Base-by-base conservation (phyloP, 2,797 vertebrate species). In the Manis crassicaudata region DNA sequence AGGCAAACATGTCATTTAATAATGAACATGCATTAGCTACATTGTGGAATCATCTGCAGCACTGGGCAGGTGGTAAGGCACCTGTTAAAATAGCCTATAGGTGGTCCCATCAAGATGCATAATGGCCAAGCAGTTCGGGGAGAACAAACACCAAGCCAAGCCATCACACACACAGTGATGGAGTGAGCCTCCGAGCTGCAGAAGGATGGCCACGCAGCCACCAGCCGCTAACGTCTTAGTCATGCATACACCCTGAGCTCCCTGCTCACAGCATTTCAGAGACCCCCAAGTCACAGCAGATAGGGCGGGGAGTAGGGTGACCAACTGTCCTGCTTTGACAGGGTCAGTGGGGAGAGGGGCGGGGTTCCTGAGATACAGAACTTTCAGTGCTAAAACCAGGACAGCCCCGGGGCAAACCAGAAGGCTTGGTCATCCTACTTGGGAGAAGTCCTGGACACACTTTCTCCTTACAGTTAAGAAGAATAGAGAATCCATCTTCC, bases 11-110 rank as follows among this genome's bases (percentile, higher is more conserved):
- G 91, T 76, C 97, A 96, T 85, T 90, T 98, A 97, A 98, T 98
- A 97, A 98, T 98, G 98, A 96, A 98, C 97, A 97, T 68, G 70
- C 94, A 95, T 98, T 97, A 96, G 93, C 91, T 97, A 96, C 97
- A 98, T 92, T 92, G 95, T 93, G 46, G 86, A 94, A 96, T 98
- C 92, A 90, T 92, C 97, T 95, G 91, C 43, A 79, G 93, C 84
- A 94, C 43, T 76, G 63, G 97, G 97, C 97, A 98, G 97, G 97
- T 95, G 96, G 97, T 88, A 97, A 97, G 70, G 91, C 88, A 98
- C 95, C 97, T 98, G 96, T 96, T 97, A 91, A 87, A 96, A 94
- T 0, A 88, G 88, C 82, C 92, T 85, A 2, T 9, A 88, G 89
- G 25, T 72, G 88, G 84, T 58, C 4, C 50, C 84, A 88, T 92